These are phyloP conservation scores for Phrynosoma platyrhinos DNA, from an alignment of 2,113 vertebrate genomes.

Conservation along the genomic window DNA sequence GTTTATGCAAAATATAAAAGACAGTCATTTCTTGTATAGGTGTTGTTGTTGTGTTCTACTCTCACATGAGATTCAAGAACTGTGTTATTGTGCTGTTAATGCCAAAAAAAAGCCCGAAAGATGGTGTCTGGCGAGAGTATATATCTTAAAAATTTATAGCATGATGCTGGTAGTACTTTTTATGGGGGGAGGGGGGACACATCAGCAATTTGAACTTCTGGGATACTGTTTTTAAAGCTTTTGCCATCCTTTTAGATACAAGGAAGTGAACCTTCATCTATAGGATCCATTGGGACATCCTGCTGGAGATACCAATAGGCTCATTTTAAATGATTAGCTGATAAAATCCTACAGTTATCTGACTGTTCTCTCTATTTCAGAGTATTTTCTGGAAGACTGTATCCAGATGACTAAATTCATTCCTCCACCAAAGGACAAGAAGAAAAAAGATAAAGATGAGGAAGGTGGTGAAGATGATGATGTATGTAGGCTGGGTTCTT, in stretches of 20 bases:
- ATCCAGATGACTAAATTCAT: conserved; percentile 96
- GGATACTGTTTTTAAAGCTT: background rate
- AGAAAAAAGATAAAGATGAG: conserved; percentile 95
- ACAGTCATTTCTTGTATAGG: fast-evolving
- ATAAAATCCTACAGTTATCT: background rate
- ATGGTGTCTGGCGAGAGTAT: background rate
- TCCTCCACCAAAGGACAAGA: conserved; percentile 91
- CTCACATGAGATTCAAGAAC: background rate
- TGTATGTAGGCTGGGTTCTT: conserved; percentile 71
- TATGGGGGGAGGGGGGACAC: background rate
- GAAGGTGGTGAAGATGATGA: conserved; percentile 91
- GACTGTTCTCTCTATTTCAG: conserved; percentile 72
- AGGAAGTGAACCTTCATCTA: background rate
- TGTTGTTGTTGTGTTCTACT: background rate
- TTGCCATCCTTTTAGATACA: background rate
- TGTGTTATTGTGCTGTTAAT: background rate
- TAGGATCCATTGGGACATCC: background rate
- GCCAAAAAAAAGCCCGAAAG: background rate
- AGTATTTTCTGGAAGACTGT: conserved; percentile 96
- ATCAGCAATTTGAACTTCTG: background rate
- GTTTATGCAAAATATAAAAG: background rate
- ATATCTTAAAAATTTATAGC: background rate
- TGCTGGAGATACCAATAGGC: background rate
- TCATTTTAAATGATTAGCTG: background rate
- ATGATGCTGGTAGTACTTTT: too few species aligned